These are phyloP conservation scores for Mastacembelus armatus DNA, from an alignment of 2,797 vertebrate species.

Conservation along the genomic window DNA sequence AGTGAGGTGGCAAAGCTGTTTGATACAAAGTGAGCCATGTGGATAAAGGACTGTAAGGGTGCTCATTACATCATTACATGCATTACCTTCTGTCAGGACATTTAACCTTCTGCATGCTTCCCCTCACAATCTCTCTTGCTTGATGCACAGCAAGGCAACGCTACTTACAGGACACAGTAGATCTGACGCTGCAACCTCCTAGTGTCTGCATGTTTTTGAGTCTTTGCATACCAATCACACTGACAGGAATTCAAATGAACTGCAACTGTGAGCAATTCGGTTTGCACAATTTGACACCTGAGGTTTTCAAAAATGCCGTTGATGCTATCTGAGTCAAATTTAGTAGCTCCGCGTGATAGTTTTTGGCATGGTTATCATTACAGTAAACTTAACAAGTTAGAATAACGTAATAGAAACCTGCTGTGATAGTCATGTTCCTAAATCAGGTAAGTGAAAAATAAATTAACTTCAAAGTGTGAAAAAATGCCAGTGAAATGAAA, in stretches of 20 bases:
- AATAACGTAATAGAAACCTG: constrained; percentile 27
- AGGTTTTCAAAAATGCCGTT: neutral
- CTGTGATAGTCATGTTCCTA: constrained; percentile 2
- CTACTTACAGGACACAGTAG: neutral
- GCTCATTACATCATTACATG: constrained; percentile 34
- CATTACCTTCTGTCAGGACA: constrained; percentile 35
- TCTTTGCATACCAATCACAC: neutral
- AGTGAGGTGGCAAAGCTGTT: constrained; percentile 23
- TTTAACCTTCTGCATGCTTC: constrained; percentile 22
- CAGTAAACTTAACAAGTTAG: constrained; percentile 1
- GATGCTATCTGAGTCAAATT: constrained; percentile 2
- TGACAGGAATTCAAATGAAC: neutral
- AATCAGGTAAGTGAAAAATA: constrained; percentile 2
- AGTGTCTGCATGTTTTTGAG: constrained; percentile 11
- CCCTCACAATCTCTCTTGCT: no score
- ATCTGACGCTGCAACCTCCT: neutral
- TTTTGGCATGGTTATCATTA: constrained; percentile 5
- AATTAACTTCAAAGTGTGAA: neutral
- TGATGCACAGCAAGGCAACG: neutral
- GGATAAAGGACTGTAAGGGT: constrained; percentile 4
- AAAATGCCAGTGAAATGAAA: neutral
- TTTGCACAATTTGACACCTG: neutral
- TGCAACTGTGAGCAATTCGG: constrained; percentile 5
- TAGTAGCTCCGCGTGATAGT: constrained; percentile 3
- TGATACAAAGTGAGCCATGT: constrained; percentile 1